phyloP scores from a whole-genome alignment of 1,140 invertebrate species.

The Drepana arcuata region DNA sequence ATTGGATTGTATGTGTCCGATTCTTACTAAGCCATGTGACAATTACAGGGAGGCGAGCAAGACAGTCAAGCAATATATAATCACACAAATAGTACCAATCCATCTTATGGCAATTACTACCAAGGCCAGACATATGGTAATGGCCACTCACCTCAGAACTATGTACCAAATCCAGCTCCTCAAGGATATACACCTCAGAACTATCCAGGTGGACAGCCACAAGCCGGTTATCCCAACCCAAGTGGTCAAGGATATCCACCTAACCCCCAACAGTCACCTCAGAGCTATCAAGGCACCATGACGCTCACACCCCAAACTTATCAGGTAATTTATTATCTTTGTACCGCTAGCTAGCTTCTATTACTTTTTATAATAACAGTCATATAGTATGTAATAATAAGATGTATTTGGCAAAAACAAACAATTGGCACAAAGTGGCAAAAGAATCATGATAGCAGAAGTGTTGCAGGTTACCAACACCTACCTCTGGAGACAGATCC shows the following conservation, averaged over 20 bases:
- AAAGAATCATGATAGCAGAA: too few relatives aligned
- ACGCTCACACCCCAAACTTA: constrained; percentile 46
- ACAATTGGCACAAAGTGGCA: too few relatives aligned
- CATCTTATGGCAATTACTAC: constrained; percentile 75
- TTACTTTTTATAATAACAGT: too few relatives aligned
- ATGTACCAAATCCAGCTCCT: constrained; percentile 50
- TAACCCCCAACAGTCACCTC: constrained; percentile 56
- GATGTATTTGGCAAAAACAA: too few relatives aligned
- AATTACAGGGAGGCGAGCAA: constrained; percentile 62
- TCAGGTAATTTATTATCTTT: constrained; percentile 43
- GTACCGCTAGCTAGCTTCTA: too few relatives aligned
- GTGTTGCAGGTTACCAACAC: too few relatives aligned
- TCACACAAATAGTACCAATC: constrained; percentile 49
- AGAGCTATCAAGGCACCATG: constrained; percentile 55
- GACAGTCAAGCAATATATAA: constrained; percentile 61
- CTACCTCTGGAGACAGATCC: too few relatives aligned
- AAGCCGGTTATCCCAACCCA: constrained; percentile 40
- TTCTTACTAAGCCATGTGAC: too few relatives aligned
- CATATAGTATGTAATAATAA: too few relatives aligned
- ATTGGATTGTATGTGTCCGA: too few relatives aligned
- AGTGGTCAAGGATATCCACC: constrained; percentile 41
- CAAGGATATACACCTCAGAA: constrained; percentile 63
- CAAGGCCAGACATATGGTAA: constrained; percentile 72
- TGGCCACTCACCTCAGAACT: constrained; percentile 60
- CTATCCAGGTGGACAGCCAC: constrained; percentile 53